Conservation (phyloP, 92 coral and sea anemone genomes). For the Zoanthus sociatus region DNA sequence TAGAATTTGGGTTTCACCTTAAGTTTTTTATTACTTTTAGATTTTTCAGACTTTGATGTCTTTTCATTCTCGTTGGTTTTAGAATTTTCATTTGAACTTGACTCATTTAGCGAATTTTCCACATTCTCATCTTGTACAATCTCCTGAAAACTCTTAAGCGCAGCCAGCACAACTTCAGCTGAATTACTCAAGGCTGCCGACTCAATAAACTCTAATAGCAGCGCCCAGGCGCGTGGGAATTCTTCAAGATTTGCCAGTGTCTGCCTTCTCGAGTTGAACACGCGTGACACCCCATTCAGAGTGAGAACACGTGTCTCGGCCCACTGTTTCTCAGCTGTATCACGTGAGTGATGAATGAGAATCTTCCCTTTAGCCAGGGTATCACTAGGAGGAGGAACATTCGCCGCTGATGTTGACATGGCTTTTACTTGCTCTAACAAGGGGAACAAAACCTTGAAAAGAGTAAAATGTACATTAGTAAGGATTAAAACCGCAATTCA, state of each 20-base stretch:
- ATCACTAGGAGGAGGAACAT: constrained; percentile 98
- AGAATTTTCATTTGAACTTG: constrained; percentile 56
- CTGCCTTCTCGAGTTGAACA: constrained; percentile 97
- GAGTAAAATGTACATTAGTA: not conserved
- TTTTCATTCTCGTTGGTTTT: constrained; percentile 41
- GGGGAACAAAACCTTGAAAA: constrained; percentile 87
- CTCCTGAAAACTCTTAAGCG: constrained; percentile 96
- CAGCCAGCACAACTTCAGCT: constrained; percentile 96
- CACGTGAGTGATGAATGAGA: constrained; percentile 99
- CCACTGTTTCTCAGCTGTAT: constrained; percentile 99
- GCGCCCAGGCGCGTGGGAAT: constrained; percentile 99
- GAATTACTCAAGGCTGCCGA: constrained; percentile 97
- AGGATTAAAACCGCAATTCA: too few species aligned
- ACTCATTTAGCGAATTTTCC: constrained; percentile 60
- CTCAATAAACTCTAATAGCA: constrained; percentile 94
- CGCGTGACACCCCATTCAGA: constrained; percentile 97
- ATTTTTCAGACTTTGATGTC: constrained; percentile 28
- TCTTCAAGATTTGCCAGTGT: constrained; percentile 95
- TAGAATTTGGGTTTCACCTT: constrained; percentile 96
- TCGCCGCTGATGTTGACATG: constrained; percentile 98
- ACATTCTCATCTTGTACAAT: constrained; percentile 86
- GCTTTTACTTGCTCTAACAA: constrained; percentile 95
- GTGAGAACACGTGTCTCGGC: constrained; percentile 99
- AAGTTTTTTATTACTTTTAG: constrained; percentile 68
- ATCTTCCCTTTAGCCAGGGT: constrained; percentile 85